Base-by-base conservation (phyloP, 2,113 vertebrate species). In the Mionectes macconnelli region DNA sequence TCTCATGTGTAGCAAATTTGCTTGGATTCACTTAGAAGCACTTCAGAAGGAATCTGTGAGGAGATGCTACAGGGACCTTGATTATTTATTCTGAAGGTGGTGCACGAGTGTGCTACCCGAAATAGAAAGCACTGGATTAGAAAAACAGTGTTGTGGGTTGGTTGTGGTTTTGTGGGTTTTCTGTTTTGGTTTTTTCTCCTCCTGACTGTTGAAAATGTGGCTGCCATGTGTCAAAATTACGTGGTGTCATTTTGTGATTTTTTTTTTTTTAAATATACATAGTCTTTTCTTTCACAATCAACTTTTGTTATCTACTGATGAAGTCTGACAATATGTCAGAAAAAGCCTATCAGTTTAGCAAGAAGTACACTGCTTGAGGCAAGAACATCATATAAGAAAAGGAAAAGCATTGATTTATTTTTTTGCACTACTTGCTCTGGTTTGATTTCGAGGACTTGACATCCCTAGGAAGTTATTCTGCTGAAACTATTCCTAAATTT, bases 241-340 rank as follows among this genome's bases (percentile, higher is more conserved):
- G 6, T 2, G 10, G n/a, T 86, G 68, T 86, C 57, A 78, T 33
- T 19, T 30, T 67, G 47, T 95, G 74, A 25, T 49, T 56, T 20
- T 55, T 50, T 45, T 35, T 66, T 40, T 70, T 72, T 80, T 55
- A 35, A 14, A 5, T 62, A 57, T 77, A 35, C 0, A 0, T 84
- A 86, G 86, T 91, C 75, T 91, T 88, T 76, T 76, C 31, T 93
- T 94, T 90, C 39, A 77, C 52, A 80, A 47, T 94, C 85, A 84
- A 47, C 79, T 88, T 67, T 91, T 95, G 55, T 92, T 88, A 59
- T 47, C 52, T 95, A 6, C 52, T 85, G 92, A 94, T 85, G 63
- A 92, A 92, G 85, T 52, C 42, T 91, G 91, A 92, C 92, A 96
- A 76, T 57, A 8, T 66, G 87, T 94, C 79, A 94, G 86, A 69